phyloP scores from a whole-genome alignment of 1,140 invertebrate species.

The Berghia stephanieae region DNA sequence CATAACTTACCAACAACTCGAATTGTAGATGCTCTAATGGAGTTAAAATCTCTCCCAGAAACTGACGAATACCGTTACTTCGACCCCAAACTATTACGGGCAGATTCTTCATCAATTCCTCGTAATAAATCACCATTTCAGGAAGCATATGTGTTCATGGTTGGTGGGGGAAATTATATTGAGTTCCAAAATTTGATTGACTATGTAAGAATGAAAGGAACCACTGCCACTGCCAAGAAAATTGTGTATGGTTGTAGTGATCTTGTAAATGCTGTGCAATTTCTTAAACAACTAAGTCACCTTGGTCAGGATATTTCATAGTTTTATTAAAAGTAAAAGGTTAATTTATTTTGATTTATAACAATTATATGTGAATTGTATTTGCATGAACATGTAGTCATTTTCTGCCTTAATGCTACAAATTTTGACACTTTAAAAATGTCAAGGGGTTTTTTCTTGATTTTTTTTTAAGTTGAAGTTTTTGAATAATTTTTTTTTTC shows the following conservation, averaged over 20 bases:
- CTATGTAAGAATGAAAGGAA: conserved; percentile 82
- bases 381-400: no score
- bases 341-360: neutral
- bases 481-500: neutral
- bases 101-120: conserved; percentile 69
- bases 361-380: neutral
- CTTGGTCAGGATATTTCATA: conserved; percentile 49
- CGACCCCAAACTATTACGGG: conserved; percentile 89
- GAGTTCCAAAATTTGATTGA: conserved; percentile 99
- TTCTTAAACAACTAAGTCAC: conserved; percentile 83
- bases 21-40: conserved; percentile 91
- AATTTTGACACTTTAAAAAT: neutral
- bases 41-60: conserved; percentile 80
- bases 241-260: conserved; percentile 96
- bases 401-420: no score
- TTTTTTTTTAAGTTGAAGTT: neutral
- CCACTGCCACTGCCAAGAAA: conserved; percentile 74
- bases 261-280: conserved; percentile 89
- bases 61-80: conserved; percentile 90
- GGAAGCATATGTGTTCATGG: conserved; percentile 89
- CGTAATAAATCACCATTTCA: conserved; percentile 67
- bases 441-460: no score
- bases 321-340: neutral
- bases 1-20: conserved; percentile 93
- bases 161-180: conserved; percentile 98